Base-by-base conservation (phyloP, 2,888 invertebrate genomes). In the Phyto melanocephala region DNA sequence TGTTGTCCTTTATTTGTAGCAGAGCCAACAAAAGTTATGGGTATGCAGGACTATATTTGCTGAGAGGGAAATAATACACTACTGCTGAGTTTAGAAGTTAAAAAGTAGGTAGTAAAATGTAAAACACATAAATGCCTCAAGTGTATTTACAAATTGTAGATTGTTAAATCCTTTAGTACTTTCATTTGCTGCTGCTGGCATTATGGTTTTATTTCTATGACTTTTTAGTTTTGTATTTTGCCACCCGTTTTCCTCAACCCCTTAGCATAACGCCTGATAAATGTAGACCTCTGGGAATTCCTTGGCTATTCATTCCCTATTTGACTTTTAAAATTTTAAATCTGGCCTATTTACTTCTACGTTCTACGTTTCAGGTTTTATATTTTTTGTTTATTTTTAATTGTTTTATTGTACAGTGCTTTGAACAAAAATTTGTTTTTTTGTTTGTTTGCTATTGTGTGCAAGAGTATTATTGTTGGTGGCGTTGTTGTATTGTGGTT, bases 401-500 rank as follows among this genome's bases (percentile, higher is more conserved):
- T 63, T 50, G 33, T 35, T 5, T 10, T 22, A 15, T 28, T 28
- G 28, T 28, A 28, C 3, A 13, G 42, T 22, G 20, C 47, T 50
- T 35, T n/a, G n/a, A 17, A 20, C 15, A 20, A 7, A 10, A 35
- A 20, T 35, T 11, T 13, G 11, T 58, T 52, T n/a, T 50, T 45
- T 15, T 45, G 45, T n/a, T n/a, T n/a, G n/a, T n/a, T n/a, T n/a
- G n/a, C n/a, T 5, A 28, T 28, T 28, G 35, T 17, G n/a, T 56
- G 6, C 28, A 28, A 28, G 6, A 28, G 28, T 28, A 28, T 28
- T 28, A 11, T 2, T 37, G 50, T 11, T 47, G 35, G 15, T 62
- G 24, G 20, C n/a, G 17, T 50, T 45, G 60, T 42, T 70, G 68
- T 24, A 24, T 70, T 65, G 58, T 60, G 81, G 63, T 81, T 67